phyloP scores from a whole-genome alignment of 2,113 vertebrate species.

The Ovibos moschatus region DNA sequence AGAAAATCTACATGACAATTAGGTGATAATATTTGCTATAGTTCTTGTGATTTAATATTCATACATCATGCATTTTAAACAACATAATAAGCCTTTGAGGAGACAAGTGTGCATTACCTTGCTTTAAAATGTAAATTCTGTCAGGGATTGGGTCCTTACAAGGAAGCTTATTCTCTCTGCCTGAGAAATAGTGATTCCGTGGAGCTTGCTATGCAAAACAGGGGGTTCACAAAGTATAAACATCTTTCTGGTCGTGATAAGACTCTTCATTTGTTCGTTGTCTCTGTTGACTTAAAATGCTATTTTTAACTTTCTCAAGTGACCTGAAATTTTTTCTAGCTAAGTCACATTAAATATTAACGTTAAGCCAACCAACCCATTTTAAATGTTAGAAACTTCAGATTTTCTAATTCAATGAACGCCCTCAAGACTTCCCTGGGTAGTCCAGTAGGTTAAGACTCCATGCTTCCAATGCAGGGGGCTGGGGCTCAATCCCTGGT shows the following conservation, averaged over 20 bases:
- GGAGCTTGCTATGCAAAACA: background rate
- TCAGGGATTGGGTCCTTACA: constrained; percentile 19
- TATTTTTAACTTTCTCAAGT: background rate
- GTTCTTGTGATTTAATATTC: constrained; percentile 50
- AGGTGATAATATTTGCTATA: constrained; percentile 34
- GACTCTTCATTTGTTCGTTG: background rate
- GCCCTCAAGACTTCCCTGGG: background rate
- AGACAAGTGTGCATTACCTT: background rate
- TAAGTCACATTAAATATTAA: constrained; percentile 18
- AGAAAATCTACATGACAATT: constrained; percentile 56
- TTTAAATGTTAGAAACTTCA: background rate
- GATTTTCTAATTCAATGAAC: background rate
- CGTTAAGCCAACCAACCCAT: background rate
- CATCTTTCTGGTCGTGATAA: background rate
- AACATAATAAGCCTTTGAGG: constrained; percentile 10
- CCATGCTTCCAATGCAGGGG: background rate
- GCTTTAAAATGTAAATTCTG: constrained; percentile 50
- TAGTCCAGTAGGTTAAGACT: background rate
- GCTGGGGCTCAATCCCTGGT: background rate
- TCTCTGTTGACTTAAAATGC: background rate
- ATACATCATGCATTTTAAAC: constrained; percentile 7
- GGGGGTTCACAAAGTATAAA: background rate
- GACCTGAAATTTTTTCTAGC: background rate
- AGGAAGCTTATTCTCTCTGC: background rate
- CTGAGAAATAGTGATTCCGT: background rate